Percentiles rank a stretch among this genome's conserved stretches.
phyloP scores from a whole-genome alignment of 2,113 vertebrate genomes.

The Alces alces region DNA sequence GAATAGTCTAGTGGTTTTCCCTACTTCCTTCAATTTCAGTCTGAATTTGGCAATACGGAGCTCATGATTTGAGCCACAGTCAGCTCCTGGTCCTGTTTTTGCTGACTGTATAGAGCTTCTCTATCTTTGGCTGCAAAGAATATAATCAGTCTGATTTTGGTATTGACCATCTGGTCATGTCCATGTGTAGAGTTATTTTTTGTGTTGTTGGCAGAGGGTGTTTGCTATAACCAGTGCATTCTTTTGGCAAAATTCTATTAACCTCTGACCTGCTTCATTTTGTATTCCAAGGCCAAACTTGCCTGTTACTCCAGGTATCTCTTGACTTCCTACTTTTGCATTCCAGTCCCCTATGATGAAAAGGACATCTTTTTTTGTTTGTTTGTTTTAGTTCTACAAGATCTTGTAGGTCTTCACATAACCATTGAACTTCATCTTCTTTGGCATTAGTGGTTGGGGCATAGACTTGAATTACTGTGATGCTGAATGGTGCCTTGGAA shows the following conservation, averaged over 20 bases:
- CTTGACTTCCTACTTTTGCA: not conserved
- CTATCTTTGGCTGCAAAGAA: not conserved
- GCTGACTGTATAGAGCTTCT: not conserved
- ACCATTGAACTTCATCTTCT: not conserved
- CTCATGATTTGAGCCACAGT: not conserved
- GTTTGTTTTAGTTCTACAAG: not conserved
- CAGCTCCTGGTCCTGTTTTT: not conserved
- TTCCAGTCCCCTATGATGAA: not conserved
- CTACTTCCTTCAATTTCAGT: not conserved
- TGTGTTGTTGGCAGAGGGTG: not conserved
- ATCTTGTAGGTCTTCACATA: not conserved
- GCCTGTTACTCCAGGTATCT: not conserved
- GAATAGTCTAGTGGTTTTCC: not conserved
- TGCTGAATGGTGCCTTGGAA: not conserved
- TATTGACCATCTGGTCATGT: not conserved
- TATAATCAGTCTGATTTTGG: not conserved
- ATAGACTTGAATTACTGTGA: not conserved
- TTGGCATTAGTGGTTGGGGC: not conserved
- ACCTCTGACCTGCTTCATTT: not conserved
- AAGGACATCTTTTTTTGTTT: not conserved
- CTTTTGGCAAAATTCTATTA: not conserved
- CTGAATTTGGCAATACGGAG: not conserved
- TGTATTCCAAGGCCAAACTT: not conserved
- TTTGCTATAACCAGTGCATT: not conserved
- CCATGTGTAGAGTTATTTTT: not conserved